Base-by-base conservation (phyloP, 2,888 invertebrate genomes). In the Xestoiulus laeticollis region DNA sequence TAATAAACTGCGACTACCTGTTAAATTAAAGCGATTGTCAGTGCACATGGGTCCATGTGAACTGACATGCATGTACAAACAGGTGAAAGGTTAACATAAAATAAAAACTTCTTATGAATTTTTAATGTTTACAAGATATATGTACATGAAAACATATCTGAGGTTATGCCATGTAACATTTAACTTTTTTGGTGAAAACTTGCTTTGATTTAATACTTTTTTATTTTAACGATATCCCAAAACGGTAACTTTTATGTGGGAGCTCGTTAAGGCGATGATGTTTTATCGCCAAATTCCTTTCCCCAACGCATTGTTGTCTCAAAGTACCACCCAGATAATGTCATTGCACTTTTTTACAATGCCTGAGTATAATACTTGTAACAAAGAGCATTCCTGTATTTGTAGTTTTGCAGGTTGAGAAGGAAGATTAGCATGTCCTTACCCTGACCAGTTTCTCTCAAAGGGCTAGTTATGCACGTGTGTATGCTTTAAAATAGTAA, bases 281-380 rank as follows among this genome's bases (percentile, higher is more conserved):
- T 78, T 78, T 78, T 78, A 78, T 78, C 78, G 78, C 30, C 14
- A 30, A 78, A 78, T 78, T 78, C 78, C 26, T 78, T n/a, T 78
- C 78, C 30, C 30, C 78, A 78, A 78, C 8, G 78, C 78, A 30
- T 78, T 78, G 78, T 78, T 78, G 78, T 78, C 30, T 30, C 78
- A 10, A 78, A 78, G 78, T 30, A 78, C 78, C 78, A 78, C 78
- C 78, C 78, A 78, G 26, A 78, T 78, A 78, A 78, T 78, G 78
- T 78, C 78, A 78, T 78, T 78, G 78, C 78, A 78, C 78, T 78
- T 78, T 48, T 78, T 78, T 78, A 78, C 78, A 78, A 78, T 78
- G 78, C 14, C 26, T 30, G 78, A 78, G 30, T 68, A 68, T 26
- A 26, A 78, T 26, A 26, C 14, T 10, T 78, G 78, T 78, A 78